Conservation (phyloP, 2,113 vertebrate genomes). For the Rhinoderma darwinii region DNA sequence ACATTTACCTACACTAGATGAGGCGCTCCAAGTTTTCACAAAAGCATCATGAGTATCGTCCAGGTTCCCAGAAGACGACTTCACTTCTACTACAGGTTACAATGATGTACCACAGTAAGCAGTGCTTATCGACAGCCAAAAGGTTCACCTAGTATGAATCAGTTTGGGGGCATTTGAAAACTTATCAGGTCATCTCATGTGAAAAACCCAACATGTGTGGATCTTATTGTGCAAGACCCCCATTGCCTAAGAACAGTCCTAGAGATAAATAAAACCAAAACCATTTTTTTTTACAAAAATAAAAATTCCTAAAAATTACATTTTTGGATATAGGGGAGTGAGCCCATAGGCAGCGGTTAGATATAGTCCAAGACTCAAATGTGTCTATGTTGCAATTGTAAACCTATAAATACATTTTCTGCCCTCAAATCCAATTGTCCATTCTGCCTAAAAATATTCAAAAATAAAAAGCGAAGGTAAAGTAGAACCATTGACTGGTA, state of each 20-base stretch:
- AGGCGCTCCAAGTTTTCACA: not conserved
- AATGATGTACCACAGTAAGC: not conserved
- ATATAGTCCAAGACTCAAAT: no score
- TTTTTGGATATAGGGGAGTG: not conserved
- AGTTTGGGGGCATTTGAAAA: slow-evolving; percentile 15
- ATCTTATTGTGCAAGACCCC: not conserved
- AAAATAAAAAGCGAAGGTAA: not conserved
- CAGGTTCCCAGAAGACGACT: not conserved
- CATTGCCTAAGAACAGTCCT: no score
- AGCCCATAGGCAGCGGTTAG: not conserved
- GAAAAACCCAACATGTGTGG: not conserved
- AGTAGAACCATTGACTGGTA: not conserved
- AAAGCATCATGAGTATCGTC: not conserved
- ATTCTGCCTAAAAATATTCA: not conserved
- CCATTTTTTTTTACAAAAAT: no score
- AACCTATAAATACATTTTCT: not conserved
- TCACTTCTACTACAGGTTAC: not conserved
- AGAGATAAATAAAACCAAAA: no score
- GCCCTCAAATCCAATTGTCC: no score
- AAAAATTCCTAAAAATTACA: not conserved
- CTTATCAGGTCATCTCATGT: slow-evolving; percentile 4
- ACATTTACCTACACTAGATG: not conserved
- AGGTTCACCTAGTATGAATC: not conserved
- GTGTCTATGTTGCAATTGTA: not conserved
- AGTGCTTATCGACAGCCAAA: not conserved